Evolutionary conservation across 92 coral and sea anemone genomes (phyloP), one percentile per base, ranked within the genome.

Genomic region (Pocillopora meandrina): DNA sequence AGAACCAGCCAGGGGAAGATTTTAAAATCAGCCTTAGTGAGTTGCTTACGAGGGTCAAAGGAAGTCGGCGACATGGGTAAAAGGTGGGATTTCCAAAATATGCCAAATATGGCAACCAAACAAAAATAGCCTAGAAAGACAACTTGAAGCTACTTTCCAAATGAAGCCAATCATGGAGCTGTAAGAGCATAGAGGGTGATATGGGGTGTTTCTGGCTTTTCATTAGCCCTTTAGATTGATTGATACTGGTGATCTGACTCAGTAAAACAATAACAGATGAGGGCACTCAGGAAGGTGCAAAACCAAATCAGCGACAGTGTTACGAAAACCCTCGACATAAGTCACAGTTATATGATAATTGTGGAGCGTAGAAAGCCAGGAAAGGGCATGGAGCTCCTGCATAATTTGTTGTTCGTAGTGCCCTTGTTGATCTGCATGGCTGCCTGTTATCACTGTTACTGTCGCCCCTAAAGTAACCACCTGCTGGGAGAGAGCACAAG

Each of bases 111-210:
- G 10, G 87, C 87, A 55, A 84, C 87, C 4, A 84, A 47, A 56
- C 78, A 86, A 4, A n/a, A n/a, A 86, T 79, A 26, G 89, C 89
- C 85, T 80, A 86, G 35, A 86, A 78, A 36, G 89, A 86, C 35
- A 79, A 67, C 23, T 86, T 85, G 21, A 71, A 23, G 78, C 83
- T 65, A 7, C 9, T n/a, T 3, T 74, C 18, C 19, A 79, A 57
- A 56, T 86, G 58, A 3, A 86, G 85, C 47, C 34, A 68, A 58
- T 68, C 31, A 49, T 66, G 58, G 16, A 86, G 19, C 21, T 13
- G 72, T 20, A 31, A 18, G 12, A 86, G 71, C 12, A 86, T 61
- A 34, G 6, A 33, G 12, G 85, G 71, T 23, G 89, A 55, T 5
- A 78, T 86, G 18, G 89, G 89, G 31, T 63, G n/a, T 26, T 26